Percentiles rank a stretch among this genome's conserved stretches.
Evolutionary conservation across 2,113 vertebrate genomes (phyloP).

Genomic region (Lycocorax pyrrhopterus): DNA sequence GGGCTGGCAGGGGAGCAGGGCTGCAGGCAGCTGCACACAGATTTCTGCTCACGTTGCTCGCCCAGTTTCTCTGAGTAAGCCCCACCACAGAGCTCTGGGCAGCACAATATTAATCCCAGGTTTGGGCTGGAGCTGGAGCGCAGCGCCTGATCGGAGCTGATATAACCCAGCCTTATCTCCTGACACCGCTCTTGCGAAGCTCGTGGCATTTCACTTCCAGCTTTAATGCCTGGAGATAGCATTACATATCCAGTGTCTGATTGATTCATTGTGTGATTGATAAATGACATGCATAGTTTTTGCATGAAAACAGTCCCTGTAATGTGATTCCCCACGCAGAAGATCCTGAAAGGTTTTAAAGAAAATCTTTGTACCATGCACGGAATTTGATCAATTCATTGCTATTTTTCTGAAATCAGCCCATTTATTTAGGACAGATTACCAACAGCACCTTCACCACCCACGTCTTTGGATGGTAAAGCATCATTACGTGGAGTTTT

Average conservation of each 20-base stretch:
- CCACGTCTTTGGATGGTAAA: neutral
- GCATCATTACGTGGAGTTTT: neutral
- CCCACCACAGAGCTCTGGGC: neutral
- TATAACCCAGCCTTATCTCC: neutral
- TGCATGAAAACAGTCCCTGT: slow-evolving; percentile 17
- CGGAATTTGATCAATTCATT: neutral
- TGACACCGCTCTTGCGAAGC: neutral
- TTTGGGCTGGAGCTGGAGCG: neutral
- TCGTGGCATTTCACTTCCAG: neutral
- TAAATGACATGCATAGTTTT: slow-evolving; percentile 41
- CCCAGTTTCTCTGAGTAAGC: neutral
- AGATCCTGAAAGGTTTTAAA: neutral
- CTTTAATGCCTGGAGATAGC: neutral
- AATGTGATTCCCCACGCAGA: neutral
- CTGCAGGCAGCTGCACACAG: neutral
- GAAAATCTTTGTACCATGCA: neutral
- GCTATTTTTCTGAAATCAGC: neutral
- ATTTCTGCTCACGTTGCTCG: neutral
- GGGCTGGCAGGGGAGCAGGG: neutral
- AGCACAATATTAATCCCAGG: neutral
- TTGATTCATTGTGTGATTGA: slow-evolving; percentile 49
- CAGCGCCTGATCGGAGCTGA: neutral
- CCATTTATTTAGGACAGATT: neutral
- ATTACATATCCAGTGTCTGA: neutral
- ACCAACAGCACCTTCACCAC: neutral